Evolutionary conservation across 2,113 vertebrate species (phyloP).

Genomic region (Pteruthius melanotis): DNA sequence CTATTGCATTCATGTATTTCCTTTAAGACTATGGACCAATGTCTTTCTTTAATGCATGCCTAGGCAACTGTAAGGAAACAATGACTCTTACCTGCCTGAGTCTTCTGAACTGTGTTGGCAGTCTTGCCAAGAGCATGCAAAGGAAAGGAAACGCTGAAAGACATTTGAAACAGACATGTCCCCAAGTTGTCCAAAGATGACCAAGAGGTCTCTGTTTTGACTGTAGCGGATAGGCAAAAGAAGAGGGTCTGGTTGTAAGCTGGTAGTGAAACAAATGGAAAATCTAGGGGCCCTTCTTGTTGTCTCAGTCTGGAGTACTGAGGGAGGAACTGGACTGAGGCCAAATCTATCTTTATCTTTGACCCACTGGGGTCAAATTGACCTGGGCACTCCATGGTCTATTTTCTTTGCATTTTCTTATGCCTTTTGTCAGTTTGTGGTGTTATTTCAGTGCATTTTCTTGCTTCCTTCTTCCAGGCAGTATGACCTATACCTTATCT

Average conservation of each 20-base stretch:
- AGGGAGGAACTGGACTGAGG: not conserved
- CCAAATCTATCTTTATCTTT: not conserved
- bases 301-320: not conserved
- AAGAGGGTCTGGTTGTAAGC: not conserved
- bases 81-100: not conserved
- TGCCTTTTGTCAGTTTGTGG: not conserved
- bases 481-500: not conserved
- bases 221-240: not conserved
- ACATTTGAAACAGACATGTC: not conserved
- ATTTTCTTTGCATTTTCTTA: not conserved
- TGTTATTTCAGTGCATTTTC: not conserved
- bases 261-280: not conserved
- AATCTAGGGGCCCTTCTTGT: not conserved
- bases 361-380: not conserved
- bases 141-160: not conserved
- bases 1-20: not conserved
- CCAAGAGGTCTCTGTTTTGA: not conserved
- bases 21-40: not conserved
- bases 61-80: not conserved
- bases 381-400: not conserved
- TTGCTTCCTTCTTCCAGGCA: not conserved
- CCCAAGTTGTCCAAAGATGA: not conserved
- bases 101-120: not conserved
- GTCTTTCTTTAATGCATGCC: not conserved
- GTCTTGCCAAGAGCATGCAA: not conserved